Evolutionary conservation across 2,797 vertebrate genomes (phyloP).

Genomic region (Parauchenoglanis ngamensis): DNA sequence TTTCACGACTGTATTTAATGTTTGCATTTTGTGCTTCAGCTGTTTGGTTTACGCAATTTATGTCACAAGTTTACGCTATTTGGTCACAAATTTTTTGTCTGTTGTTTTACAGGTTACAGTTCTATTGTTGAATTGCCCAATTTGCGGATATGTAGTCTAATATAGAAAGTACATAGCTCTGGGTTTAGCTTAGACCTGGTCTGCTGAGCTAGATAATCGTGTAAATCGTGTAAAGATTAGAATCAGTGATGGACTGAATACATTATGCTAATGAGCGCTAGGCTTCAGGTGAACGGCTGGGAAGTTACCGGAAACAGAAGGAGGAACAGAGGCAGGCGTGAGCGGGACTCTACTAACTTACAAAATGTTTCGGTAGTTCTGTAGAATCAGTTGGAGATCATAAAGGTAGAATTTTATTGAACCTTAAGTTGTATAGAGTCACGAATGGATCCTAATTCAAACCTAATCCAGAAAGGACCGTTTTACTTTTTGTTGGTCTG

Average conservation of each 20-base stretch:
- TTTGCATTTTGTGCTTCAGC: not conserved
- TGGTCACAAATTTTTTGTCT: not conserved
- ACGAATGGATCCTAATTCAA: constrained; percentile 77
- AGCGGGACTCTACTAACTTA: constrained; percentile 64
- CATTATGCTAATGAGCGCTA: constrained; percentile 76
- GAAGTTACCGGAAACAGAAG: constrained; percentile 55
- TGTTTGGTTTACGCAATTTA: not conserved
- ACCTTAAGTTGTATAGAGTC: constrained; percentile 68
- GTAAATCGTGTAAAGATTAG: not conserved
- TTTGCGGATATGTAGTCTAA: not conserved
- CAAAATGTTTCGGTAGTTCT: constrained; percentile 62
- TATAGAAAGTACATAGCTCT: not conserved
- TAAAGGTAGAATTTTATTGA: constrained; percentile 59
- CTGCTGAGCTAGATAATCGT: not conserved
- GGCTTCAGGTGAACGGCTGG: constrained; percentile 63
- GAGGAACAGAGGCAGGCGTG: constrained; percentile 56
- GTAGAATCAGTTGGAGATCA: constrained; percentile 42
- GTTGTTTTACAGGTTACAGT: not conserved
- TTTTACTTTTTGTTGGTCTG: constrained; percentile 62
- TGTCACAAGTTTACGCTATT: no score
- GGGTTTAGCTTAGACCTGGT: not conserved
- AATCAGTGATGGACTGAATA: constrained; percentile 60
- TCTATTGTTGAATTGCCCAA: not conserved
- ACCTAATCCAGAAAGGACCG: constrained; percentile 64
- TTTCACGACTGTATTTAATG: not conserved